Percentiles rank a stretch among this genome's conserved stretches.
These are phyloP conservation scores for Helostoma temminkii DNA, from an alignment of 2,797 vertebrate species.

Conservation along the genomic window DNA sequence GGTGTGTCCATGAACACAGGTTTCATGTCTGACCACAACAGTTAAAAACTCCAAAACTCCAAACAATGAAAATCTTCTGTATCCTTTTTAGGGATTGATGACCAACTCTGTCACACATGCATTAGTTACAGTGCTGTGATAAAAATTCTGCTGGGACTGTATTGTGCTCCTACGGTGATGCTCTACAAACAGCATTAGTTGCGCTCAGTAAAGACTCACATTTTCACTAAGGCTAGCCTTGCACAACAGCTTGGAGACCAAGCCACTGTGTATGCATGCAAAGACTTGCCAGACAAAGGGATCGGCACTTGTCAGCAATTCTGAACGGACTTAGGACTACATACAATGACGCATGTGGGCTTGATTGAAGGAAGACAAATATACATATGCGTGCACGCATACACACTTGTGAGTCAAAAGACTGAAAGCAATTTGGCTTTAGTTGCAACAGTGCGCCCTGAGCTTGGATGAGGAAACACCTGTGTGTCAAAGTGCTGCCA, in stretches of 20 bases:
- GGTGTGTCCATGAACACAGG: constrained; percentile 20
- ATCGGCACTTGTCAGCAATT: constrained; percentile 79
- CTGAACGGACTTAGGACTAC: constrained; percentile 70
- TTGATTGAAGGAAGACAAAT: constrained; percentile 56
- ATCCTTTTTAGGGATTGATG: constrained; percentile 72
- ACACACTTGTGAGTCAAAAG: constrained; percentile 44
- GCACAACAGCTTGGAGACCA: constrained; percentile 79
- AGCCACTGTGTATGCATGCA: constrained; percentile 66
- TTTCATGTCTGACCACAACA: constrained; percentile 37
- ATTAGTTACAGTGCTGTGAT: constrained; percentile 72
- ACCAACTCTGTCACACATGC: constrained; percentile 72
- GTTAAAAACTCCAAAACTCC: constrained; percentile 62
- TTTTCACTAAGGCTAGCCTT: constrained; percentile 75
- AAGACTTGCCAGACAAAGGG: constrained; percentile 78
- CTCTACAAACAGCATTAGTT: constrained; percentile 82
- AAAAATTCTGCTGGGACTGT: constrained; percentile 65
- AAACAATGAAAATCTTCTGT: constrained; percentile 73
- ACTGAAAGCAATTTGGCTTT: constrained; percentile 73
- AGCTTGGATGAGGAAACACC: constrained; percentile 77
- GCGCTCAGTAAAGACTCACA: constrained; percentile 81
- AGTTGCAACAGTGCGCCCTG: constrained; percentile 70
- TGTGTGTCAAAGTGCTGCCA: constrained; percentile 77
- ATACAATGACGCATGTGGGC: constrained; percentile 55
- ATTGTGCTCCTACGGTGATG: constrained; percentile 76
- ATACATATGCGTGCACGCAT: constrained; percentile 25